Evolutionary conservation across 2,797 vertebrate species (phyloP).

Genomic region (Hyperoplus lanceolatus): DNA sequence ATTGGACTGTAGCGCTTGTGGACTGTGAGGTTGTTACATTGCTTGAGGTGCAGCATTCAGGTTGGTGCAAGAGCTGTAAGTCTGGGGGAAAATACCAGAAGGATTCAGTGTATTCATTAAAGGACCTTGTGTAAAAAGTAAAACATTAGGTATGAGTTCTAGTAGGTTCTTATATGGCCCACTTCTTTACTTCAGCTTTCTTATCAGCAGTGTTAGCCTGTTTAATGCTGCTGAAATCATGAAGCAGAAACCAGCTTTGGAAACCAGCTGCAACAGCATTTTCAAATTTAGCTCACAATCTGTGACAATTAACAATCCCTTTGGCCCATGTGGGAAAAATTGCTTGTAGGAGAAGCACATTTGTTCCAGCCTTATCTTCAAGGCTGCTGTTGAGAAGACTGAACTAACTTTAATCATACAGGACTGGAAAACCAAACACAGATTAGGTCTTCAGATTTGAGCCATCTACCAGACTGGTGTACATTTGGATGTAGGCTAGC

Average conservation of each 20-base stretch:
- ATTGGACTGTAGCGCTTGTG: slow-evolving; percentile 20
- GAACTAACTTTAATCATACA: slow-evolving; percentile 73
- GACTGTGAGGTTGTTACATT: slow-evolving; percentile 4
- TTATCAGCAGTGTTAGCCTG: slow-evolving; percentile 1
- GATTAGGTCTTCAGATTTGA: slow-evolving; percentile 61
- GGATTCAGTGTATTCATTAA: slow-evolving; percentile 25
- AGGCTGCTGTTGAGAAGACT: slow-evolving; percentile 61
- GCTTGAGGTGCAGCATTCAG: slow-evolving; percentile 16
- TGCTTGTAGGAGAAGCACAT: slow-evolving; percentile 63
- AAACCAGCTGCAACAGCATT: slow-evolving; percentile 38
- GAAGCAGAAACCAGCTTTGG: slow-evolving; percentile 3
- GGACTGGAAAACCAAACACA: slow-evolving; percentile 68
- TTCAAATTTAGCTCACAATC: slow-evolving; percentile 61
- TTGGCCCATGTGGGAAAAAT: slow-evolving; percentile 68
- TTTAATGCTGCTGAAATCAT: slow-evolving; percentile 17
- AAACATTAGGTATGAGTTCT: neutral
- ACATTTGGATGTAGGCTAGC: slow-evolving; percentile 46
- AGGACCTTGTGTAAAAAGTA: slow-evolving; percentile 5
- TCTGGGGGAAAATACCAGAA: slow-evolving; percentile 6
- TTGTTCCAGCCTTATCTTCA: slow-evolving; percentile 77
- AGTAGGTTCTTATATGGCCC: neutral
- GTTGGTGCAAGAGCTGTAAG: slow-evolving; percentile 16
- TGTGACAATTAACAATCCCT: slow-evolving; percentile 72
- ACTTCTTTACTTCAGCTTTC: neutral
- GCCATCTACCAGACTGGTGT: slow-evolving; percentile 28